Evolutionary conservation across 1,140 invertebrate species (phyloP), one percentile per base, ranked within the genome.

Genomic region (Drosophila elegans): DNA sequence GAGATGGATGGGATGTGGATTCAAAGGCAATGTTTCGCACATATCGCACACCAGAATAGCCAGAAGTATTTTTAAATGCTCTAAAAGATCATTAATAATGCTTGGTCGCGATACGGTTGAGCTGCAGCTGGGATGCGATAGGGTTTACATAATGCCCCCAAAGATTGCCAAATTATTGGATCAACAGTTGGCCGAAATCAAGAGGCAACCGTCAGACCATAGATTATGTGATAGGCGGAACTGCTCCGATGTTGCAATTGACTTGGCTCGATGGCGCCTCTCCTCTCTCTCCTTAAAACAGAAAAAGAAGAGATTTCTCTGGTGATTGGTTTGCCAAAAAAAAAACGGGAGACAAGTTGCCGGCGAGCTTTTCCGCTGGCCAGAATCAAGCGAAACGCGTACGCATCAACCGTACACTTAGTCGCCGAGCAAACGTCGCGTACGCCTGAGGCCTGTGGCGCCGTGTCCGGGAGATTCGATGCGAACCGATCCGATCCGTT

Each of bases 31-130:
- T 84, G 38, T 84, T 72, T 72, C 66, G 80, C 80, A 79, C 80
- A 84, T 46, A 63, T 73, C 52, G 67, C 62, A 55, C 67, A 67
- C 49, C 61, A 77, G 74, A 81, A 74, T 38, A 74, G 74, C 67
- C 52, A 64, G 74, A 74, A 78, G 67, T 83, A 88, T 85, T 85
- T 86, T 86, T 82, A 85, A 85, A 88, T 72, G 66, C 75, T 83
- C 54, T 42, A 59, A 82, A 78, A 88, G 79, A 82, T 75, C 82
- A 86, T 86, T 88, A 88, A 86, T 86, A 88, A 86, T 82, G 79
- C 74, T 86, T 82, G 69, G 78, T 71, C 62, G 82, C 63, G 82
- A 49, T 64, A 64, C 72, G 60, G 59, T 83, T 78, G 80, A 74
- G 81, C 59, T 83, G 81, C 81, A 84, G 79, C 83, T 75, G 73